These are phyloP conservation scores for Adelphocoris suturalis DNA, from an alignment of 2,888 invertebrate genomes.

Conservation along the genomic window DNA sequence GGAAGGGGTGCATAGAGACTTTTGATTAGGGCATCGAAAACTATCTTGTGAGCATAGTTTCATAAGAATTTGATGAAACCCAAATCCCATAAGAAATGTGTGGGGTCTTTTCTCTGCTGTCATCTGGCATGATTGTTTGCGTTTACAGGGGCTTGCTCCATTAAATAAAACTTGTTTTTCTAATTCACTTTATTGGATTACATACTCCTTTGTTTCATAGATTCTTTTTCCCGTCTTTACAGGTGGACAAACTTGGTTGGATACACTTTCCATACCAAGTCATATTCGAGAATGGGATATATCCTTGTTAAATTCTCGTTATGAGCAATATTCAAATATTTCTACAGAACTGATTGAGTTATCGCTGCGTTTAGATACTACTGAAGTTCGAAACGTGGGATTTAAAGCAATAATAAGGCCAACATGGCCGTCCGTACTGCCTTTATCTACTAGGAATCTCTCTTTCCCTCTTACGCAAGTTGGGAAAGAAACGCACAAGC, in stretches of 20 bases:
- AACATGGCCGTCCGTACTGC: constrained; percentile 83
- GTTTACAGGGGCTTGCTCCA: too few relatives aligned
- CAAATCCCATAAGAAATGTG: too few relatives aligned
- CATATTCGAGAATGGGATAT: constrained; percentile 86
- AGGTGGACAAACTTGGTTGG: constrained; percentile 74
- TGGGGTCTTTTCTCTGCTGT: too few relatives aligned
- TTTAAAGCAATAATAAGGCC: constrained; percentile 83
- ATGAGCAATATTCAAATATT: constrained; percentile 82
- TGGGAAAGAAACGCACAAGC: constrained; percentile 84
- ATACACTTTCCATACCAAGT: constrained; percentile 80
- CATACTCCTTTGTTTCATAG: not conserved
- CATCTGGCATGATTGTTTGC: too few relatives aligned
- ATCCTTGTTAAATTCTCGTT: constrained; percentile 83
- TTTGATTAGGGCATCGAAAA: too few relatives aligned
- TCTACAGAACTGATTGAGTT: constrained; percentile 74
- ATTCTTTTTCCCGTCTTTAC: constrained; percentile 19
- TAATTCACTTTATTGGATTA: not conserved
- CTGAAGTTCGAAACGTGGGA: constrained; percentile 80
- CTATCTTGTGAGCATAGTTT: too few relatives aligned
- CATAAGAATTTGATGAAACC: too few relatives aligned
- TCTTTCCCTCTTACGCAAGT: constrained; percentile 88
- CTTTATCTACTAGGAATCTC: constrained; percentile 80
- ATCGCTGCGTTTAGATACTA: constrained; percentile 83
- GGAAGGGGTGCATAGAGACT: too few relatives aligned
- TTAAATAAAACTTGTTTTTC: too few relatives aligned